phyloP scores from a whole-genome alignment of 2,888 invertebrate species.

The Acleris literana region DNA sequence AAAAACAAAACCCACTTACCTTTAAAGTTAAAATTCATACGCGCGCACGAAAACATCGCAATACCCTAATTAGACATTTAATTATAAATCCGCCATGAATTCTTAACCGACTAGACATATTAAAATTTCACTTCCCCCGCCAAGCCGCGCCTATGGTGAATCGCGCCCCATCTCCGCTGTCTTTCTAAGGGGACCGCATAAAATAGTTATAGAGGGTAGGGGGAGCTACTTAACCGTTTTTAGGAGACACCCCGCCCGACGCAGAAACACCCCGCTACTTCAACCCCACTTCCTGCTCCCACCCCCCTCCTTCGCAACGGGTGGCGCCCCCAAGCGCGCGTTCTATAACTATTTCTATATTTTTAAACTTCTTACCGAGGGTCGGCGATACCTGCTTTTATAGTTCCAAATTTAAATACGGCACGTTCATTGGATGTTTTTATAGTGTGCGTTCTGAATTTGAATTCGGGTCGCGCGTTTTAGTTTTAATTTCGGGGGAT shows the following conservation, averaged over 20 bases:
- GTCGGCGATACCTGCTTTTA: slow-evolving; percentile 78
- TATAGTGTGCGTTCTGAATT: slow-evolving; percentile 68
- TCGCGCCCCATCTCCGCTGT: slow-evolving; percentile 80
- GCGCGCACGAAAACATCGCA: slow-evolving; percentile 65
- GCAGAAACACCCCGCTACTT: slow-evolving; percentile 74
- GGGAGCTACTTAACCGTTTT: slow-evolving; percentile 83
- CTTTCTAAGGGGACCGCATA: slow-evolving; percentile 83
- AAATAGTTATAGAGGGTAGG: slow-evolving; percentile 82
- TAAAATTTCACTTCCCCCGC: slow-evolving; percentile 80
- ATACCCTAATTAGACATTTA: slow-evolving; percentile 79
- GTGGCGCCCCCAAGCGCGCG: slow-evolving; percentile 51
- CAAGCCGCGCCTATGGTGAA: slow-evolving; percentile 69
- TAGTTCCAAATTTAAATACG: slow-evolving; percentile 69
- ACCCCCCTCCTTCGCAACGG: slow-evolving; percentile 53
- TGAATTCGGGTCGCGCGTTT: slow-evolving; percentile 78
- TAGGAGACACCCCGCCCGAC: slow-evolving; percentile 80
- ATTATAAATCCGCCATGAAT: slow-evolving; percentile 81
- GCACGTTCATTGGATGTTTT: slow-evolving; percentile 68
- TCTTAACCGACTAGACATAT: slow-evolving; percentile 80
- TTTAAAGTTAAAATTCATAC: slow-evolving; percentile 59
- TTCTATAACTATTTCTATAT: slow-evolving; percentile 79
- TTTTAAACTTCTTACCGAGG: slow-evolving; percentile 80
- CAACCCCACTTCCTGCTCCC: slow-evolving; percentile 77
- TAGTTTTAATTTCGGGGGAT: slow-evolving; percentile 79
- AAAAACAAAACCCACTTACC: slow-evolving; percentile 33